These are phyloP conservation scores for Otis tarda DNA, from an alignment of 2,113 vertebrate genomes.

Conservation along the genomic window DNA sequence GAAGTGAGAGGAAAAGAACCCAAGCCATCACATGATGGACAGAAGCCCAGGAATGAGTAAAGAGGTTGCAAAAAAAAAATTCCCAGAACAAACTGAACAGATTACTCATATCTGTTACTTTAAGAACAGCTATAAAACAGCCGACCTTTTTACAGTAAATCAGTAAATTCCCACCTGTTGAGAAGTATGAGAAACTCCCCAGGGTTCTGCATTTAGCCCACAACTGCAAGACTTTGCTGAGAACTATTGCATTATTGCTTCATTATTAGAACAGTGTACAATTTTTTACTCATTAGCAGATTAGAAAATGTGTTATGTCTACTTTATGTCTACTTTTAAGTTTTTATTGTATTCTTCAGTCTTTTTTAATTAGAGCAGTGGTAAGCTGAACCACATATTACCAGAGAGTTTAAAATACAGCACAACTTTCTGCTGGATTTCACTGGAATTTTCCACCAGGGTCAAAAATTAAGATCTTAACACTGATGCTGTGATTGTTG, in stretches of 20 bases:
- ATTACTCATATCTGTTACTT: neutral
- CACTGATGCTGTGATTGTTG: neutral
- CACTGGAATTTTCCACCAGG: neutral
- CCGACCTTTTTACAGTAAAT: neutral
- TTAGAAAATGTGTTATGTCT: neutral
- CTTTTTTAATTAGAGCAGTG: neutral
- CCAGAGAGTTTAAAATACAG: neutral
- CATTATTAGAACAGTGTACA: neutral
- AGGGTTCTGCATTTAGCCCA: neutral
- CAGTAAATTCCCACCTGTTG: neutral
- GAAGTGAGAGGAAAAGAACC: accelerated
- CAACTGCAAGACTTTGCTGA: neutral
- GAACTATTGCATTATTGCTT: neutral
- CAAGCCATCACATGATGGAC: neutral
- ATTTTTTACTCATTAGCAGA: neutral
- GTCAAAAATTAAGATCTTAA: neutral
- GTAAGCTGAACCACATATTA: neutral
- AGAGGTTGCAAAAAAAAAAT: neutral
- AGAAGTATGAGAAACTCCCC: neutral
- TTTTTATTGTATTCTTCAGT: neutral
- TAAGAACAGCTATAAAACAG: neutral
- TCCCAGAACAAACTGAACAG: neutral
- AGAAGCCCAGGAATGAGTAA: neutral
- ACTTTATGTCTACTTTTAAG: neutral
- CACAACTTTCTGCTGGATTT: neutral